Percentiles rank a stretch among this genome's conserved stretches.
phyloP scores from a whole-genome alignment of 2,888 invertebrate genomes.

The Dryococelus australis region DNA sequence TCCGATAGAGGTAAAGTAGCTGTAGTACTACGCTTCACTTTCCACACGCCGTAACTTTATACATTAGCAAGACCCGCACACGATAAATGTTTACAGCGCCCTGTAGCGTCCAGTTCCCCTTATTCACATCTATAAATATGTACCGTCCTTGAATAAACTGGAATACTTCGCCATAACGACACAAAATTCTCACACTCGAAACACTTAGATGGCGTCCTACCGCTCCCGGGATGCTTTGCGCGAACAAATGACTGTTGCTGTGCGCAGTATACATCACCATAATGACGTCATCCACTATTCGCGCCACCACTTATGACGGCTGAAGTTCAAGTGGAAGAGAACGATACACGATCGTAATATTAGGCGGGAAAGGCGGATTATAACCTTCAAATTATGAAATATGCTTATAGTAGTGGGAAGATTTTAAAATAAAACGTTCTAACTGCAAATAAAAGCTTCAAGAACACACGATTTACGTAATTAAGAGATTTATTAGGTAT shows the following conservation, averaged over 20 bases:
- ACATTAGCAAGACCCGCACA: neutral
- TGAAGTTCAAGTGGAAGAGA: neutral
- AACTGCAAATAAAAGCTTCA: no score
- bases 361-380: neutral
- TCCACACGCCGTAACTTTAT: neutral
- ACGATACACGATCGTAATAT: neutral
- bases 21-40: constrained; percentile 40
- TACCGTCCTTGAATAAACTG: constrained; percentile 45
- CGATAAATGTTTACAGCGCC: constrained; percentile 28
- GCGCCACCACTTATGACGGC: constrained; percentile 35
- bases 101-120: constrained; percentile 36
- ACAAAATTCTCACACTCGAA: constrained; percentile 46
- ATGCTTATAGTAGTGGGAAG: neutral
- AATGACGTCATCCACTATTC: constrained; percentile 45
- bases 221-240: constrained; percentile 47
- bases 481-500: no score
- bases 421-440: no score
- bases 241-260: constrained; percentile 46
- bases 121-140: constrained; percentile 42
- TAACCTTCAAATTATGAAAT: constrained; percentile 34
- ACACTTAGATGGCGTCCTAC: constrained; percentile 49
- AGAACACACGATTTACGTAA: no score
- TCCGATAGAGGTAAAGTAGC: constrained; percentile 43
- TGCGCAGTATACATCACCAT: constrained; percentile 45
- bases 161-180: constrained; percentile 49